Percentiles rank a stretch among this genome's conserved stretches.
Evolutionary conservation across 2,113 vertebrate genomes (phyloP).

Genomic region (Salvelinus fontinalis): DNA sequence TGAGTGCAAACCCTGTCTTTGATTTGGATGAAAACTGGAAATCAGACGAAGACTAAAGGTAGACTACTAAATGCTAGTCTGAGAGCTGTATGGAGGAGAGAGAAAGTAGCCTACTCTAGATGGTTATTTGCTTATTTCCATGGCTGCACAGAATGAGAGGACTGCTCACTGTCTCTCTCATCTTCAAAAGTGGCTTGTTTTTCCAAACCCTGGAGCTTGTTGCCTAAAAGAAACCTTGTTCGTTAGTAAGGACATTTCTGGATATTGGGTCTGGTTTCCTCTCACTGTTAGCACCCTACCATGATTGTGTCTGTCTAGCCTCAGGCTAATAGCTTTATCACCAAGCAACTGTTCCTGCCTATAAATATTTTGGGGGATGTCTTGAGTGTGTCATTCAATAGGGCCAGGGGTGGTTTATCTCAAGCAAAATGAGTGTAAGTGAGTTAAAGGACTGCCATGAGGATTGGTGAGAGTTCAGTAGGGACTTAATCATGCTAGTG

Average conservation of each 20-base stretch:
- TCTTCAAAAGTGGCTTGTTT: constrained; percentile 16
- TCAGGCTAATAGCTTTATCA: neutral
- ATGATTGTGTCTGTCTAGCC: constrained; percentile 27
- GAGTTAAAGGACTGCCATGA: neutral
- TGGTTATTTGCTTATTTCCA: constrained; percentile 4
- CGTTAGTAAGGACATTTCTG: constrained; percentile 45
- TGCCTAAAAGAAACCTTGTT: constrained; percentile 9
- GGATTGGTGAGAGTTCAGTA: neutral
- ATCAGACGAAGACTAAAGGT: neutral
- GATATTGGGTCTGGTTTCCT: constrained; percentile 2
- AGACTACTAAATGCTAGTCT: neutral
- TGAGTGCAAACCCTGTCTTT: neutral
- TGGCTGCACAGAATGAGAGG: neutral
- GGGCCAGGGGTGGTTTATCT: neutral
- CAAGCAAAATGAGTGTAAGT: neutral
- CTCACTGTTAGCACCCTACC: constrained; percentile 30
- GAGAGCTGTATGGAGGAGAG: neutral
- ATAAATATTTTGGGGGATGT: neutral
- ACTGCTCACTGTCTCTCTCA: constrained; percentile 12
- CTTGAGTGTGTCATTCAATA: neutral
- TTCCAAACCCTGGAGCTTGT: constrained; percentile 5
- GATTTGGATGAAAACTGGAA: neutral
- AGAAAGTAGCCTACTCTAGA: neutral
- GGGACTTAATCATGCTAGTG: neutral
- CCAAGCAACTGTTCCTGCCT: neutral